Evolutionary conservation across 2,888 invertebrate genomes (phyloP).

Genomic region (Aleiodes alternator): DNA sequence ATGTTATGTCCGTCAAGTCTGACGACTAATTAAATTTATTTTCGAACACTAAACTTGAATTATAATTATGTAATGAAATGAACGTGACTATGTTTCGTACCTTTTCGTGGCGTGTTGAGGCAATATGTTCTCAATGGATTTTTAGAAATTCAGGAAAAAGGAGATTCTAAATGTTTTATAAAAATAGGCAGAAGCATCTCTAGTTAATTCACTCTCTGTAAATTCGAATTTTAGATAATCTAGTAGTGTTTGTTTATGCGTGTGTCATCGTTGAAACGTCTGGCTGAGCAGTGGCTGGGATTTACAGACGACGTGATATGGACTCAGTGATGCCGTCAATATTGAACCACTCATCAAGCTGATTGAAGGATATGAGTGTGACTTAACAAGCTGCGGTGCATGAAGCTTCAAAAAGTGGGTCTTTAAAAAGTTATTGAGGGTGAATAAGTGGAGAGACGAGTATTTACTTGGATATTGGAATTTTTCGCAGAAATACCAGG

Average conservation of each 20-base stretch:
- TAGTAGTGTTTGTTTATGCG: constrained; percentile 15
- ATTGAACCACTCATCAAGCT: constrained; percentile 44
- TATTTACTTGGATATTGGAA: no score
- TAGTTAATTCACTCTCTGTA: neutral
- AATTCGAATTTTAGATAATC: constrained; percentile 13
- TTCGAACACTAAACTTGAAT: no score
- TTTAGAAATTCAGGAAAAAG: no score
- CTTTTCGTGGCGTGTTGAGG: no score
- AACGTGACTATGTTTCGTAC: no score
- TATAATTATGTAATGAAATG: no score
- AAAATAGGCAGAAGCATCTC: neutral
- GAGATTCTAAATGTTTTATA: constrained; percentile 10
- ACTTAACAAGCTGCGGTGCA: constrained; percentile 8
- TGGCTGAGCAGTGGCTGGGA: neutral
- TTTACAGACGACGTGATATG: neutral
- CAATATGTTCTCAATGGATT: no score
- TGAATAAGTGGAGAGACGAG: neutral
- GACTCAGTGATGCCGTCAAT: constrained; percentile 35
- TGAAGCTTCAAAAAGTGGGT: no score
- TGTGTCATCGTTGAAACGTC: constrained; percentile 29
- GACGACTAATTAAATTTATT: no score
- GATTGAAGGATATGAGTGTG: constrained; percentile 29
- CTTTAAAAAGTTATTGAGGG: neutral
- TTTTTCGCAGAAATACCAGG: no score
- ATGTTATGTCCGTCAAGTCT: no score